Evolutionary conservation across 2,113 vertebrate genomes (phyloP).

Genomic region (Steatornis caripensis): DNA sequence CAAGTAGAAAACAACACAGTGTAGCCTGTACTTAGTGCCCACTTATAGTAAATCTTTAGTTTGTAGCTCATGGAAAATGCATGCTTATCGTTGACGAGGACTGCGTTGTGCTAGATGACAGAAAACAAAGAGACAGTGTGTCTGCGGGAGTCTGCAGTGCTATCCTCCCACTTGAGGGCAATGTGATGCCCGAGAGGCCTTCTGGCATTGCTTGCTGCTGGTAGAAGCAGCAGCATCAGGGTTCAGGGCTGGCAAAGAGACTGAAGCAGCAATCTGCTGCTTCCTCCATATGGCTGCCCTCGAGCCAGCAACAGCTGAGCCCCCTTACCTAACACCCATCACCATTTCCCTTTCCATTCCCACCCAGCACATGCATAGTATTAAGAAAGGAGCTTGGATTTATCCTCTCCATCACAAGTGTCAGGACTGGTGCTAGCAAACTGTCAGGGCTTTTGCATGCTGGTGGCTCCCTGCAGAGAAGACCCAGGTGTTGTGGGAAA

Average conservation of each 20-base stretch:
- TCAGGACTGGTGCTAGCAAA: background rate
- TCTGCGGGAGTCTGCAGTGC: background rate
- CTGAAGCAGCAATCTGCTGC: background rate
- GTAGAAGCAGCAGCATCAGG: fast-evolving
- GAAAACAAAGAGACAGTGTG: background rate
- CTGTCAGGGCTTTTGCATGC: background rate
- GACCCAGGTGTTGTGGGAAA: fast-evolving
- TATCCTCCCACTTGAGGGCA: background rate
- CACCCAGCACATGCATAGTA: fast-evolving
- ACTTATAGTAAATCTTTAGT: background rate
- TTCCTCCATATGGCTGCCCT: background rate
- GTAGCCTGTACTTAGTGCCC: background rate
- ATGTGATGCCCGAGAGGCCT: background rate
- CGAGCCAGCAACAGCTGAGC: background rate
- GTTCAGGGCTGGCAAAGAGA: background rate
- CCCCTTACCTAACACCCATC: background rate
- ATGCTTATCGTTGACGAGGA: background rate
- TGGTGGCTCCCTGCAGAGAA: background rate
- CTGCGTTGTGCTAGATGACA: background rate
- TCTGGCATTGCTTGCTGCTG: background rate
- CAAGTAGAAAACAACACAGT: background rate
- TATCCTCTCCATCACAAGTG: background rate
- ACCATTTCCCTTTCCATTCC: background rate
- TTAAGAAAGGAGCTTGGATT: background rate
- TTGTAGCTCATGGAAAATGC: fast-evolving